Conservation (phyloP, 2,113 vertebrate species). For the Aldabrachelys gigantea region DNA sequence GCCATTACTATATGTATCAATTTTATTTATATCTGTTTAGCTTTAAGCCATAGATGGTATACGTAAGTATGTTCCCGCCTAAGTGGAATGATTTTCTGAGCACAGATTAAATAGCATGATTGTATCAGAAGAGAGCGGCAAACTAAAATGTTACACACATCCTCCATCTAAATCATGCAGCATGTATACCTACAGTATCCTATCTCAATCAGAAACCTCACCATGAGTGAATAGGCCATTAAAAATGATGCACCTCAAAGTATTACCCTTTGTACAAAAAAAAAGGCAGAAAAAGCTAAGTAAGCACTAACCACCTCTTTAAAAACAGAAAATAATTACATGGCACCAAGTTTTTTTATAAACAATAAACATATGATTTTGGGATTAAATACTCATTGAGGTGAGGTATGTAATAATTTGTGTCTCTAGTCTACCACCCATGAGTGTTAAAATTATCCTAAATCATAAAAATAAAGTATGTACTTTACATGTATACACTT, state of each 20-base stretch:
- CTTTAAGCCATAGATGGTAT: background rate
- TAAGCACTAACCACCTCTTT: background rate
- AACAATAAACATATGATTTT: background rate
- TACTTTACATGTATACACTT: background rate
- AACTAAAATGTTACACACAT: background rate
- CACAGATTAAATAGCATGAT: background rate
- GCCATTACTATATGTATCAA: background rate
- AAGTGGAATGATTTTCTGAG: background rate
- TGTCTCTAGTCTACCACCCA: background rate
- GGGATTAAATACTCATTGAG: slow-evolving; percentile 11
- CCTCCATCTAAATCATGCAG: background rate
- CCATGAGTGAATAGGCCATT: background rate
- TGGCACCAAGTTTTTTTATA: background rate
- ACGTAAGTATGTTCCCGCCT: background rate
- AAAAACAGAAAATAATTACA: background rate
- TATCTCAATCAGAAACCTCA: background rate
- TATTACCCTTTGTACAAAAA: background rate
- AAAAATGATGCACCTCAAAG: background rate
- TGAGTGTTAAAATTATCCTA: background rate
- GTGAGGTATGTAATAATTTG: background rate
- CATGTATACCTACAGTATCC: background rate
- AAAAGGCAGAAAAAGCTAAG: background rate
- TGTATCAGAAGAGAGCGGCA: background rate
- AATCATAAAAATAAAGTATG: background rate
- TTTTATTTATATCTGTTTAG: background rate